Conservation (phyloP, 2,888 invertebrate species). For the Drosophila ustulata region DNA sequence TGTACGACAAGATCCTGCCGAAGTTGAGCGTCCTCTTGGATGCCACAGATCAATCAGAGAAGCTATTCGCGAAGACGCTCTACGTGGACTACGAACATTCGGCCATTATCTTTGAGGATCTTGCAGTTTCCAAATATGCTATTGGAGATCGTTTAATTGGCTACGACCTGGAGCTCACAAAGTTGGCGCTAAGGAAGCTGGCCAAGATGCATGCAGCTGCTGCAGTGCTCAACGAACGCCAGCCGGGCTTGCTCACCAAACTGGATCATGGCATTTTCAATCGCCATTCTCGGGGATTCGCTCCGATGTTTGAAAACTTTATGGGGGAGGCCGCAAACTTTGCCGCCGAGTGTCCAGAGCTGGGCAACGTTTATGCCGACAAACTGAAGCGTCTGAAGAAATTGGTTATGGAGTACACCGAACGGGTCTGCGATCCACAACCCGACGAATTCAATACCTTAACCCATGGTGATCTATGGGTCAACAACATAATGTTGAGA, state of each 20-base stretch:
- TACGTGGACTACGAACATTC: conserved; percentile 73
- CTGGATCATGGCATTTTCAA: conserved; percentile 82
- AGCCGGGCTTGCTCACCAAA: conserved; percentile 60
- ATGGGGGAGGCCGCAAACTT: conserved; percentile 71
- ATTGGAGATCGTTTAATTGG: conserved; percentile 78
- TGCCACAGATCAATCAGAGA: conserved; percentile 54
- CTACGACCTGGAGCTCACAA: conserved; percentile 84
- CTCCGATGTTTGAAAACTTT: conserved; percentile 69
- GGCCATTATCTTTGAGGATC: conserved; percentile 79
- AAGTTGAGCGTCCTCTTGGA: conserved; percentile 60
- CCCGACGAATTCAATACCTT: conserved; percentile 69
- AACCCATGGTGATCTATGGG: conserved; percentile 83
- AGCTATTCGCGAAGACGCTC: conserved; percentile 74
- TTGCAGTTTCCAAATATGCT: conserved; percentile 56
- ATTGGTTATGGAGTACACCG: conserved; percentile 77
- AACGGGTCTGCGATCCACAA: conserved; percentile 66
- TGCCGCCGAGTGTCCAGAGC: conserved; percentile 69
- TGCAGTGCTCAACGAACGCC: conserved; percentile 84
- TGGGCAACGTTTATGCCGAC: conserved; percentile 71
- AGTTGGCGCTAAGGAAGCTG: conserved; percentile 82
- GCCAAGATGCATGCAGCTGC: conserved; percentile 86
- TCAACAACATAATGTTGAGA: conserved; percentile 81
- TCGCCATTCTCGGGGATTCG: conserved; percentile 71
- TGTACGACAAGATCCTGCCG: conserved; percentile 79
- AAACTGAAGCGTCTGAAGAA: conserved; percentile 74